Evolutionary conservation across 2,888 invertebrate genomes (phyloP), one percentile per base, ranked within the genome.

Genomic region (Clistopyga incitator): DNA sequence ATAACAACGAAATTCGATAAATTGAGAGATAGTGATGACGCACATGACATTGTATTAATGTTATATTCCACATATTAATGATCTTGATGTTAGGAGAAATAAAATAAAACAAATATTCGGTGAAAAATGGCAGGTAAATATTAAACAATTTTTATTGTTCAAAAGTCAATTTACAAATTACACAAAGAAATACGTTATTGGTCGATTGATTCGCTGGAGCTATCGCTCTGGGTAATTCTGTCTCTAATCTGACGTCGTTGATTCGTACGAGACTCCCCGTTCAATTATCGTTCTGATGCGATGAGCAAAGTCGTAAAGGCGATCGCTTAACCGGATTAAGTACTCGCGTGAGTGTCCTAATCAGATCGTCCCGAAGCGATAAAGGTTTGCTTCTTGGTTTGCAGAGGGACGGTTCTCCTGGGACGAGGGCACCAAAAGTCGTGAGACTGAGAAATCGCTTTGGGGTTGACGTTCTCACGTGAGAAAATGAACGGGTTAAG

Each of bases 231-330:
- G 34, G 38, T 38, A 42, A 64, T 42, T 64, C 6, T 10, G 2
- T 61, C 18, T 61, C 64, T 20, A 64, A 64, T 42, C 64, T 38
- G 11, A 38, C 64, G 20, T 64, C 64, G 18, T 38, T 64, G 65
- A 78, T 75, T 47, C 74, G 54, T 71, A 64, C 18, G 6, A 45
- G 25, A 61, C 70, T 71, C 38, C 10, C 56, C 15, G 81, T 72
- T 84, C 84, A 84, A 84, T 84, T 81, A 81, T 76, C 81, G 67
- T 84, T 84, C 70, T 42, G 81, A 25, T 38, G 71, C 84, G 65
- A 76, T 76, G 81, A 84, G 54, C 67, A 71, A 78, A 84, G 81
- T 81, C 81, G 81, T 81, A 78, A 78, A 76, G 78, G 81, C 81
- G 47, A 84, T 84, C 84, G 64, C 38, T 78, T 61, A 65, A 71